These are phyloP conservation scores for Drepanosiphum platanoidis DNA, from an alignment of 2,888 invertebrate genomes.

Conservation along the genomic window DNA sequence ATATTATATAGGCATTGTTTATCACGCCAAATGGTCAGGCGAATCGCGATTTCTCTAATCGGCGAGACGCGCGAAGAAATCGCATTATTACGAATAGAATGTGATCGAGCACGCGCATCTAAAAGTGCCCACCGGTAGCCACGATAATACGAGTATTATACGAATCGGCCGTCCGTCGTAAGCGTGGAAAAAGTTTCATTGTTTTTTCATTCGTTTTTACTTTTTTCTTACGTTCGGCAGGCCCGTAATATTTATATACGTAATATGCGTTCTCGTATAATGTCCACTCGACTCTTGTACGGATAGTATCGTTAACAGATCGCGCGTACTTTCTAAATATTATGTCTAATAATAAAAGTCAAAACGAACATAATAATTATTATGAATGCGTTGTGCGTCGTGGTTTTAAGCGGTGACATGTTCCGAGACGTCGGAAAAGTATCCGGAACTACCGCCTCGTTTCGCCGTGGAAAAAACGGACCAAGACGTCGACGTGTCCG, in stretches of 20 bases:
- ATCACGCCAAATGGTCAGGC: too few species aligned
- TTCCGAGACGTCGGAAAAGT: neutral
- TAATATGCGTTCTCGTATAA: too few species aligned
- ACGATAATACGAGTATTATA: too few species aligned
- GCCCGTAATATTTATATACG: too few species aligned
- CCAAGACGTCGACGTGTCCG: neutral
- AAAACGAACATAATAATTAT: neutral
- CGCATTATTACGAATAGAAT: neutral
- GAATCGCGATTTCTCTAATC: neutral
- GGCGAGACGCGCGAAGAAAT: neutral
- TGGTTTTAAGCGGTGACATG: slow-evolving; percentile 11
- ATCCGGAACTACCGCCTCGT: neutral
- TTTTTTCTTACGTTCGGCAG: too few species aligned
- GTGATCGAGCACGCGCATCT: neutral
- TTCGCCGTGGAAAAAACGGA: neutral
- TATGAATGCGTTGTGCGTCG: neutral
- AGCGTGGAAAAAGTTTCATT: too few species aligned
- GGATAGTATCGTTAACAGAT: neutral
- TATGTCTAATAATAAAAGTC: neutral
- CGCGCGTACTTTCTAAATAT: neutral
- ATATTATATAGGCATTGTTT: too few species aligned
- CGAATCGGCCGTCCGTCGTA: too few species aligned
- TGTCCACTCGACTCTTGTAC: neutral
- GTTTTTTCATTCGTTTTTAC: too few species aligned
- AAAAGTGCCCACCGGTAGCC: too few species aligned